phyloP scores from a whole-genome alignment of 1,140 invertebrate genomes.

The Drosophila jambulina region DNA sequence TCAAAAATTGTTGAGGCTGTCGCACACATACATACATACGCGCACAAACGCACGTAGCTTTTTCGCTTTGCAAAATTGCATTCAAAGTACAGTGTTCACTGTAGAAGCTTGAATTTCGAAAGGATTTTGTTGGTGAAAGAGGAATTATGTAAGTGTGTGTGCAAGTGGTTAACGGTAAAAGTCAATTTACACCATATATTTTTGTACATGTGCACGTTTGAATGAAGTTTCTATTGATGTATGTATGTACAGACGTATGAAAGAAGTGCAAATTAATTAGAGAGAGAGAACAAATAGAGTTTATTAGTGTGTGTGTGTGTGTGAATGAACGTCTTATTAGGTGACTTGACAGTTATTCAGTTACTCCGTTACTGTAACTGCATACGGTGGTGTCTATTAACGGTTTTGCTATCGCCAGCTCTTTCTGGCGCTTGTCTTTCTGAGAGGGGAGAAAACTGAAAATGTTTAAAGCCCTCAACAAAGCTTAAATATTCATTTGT shows the following conservation, averaged over 20 bases:
- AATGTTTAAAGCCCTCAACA: no score
- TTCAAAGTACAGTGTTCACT: conserved; percentile 4
- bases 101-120: not conserved
- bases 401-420: not conserved
- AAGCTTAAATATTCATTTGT: no score
- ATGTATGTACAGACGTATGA: not conserved
- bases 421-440: not conserved
- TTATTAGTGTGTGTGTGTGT: not conserved
- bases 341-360: not conserved
- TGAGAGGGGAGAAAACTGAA: no score
- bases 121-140: not conserved
- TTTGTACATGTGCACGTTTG: not conserved
- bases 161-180: not conserved
- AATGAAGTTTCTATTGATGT: not conserved
- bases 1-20: conserved; percentile 20
- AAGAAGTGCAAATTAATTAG: not conserved
- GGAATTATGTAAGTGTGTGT: not conserved
- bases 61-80: not conserved
- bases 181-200: not conserved
- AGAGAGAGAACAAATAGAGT: not conserved
- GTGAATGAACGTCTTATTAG: not conserved
- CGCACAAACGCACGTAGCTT: not conserved
- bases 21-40: not conserved
- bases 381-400: no score
- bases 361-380: not conserved